Conservation (phyloP, 2,888 invertebrate species). For the Halictus quadricinctus region DNA sequence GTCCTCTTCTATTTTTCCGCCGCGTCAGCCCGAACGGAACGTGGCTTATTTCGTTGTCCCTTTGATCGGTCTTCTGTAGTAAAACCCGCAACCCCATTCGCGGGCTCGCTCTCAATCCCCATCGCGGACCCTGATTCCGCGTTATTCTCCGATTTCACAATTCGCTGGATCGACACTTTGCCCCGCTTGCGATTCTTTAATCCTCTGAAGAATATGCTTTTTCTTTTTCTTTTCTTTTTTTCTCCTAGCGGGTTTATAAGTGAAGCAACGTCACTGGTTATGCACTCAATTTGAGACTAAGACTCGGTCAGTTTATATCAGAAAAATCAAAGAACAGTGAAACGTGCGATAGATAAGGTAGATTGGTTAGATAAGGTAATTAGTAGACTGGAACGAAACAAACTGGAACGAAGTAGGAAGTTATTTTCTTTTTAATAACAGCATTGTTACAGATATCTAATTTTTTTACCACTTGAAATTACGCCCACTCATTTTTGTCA, state of each 20-base stretch:
- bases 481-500: too few relatives aligned
- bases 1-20: slow-evolving; percentile 24
- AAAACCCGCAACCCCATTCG: slow-evolving; percentile 41
- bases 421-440: too few relatives aligned
- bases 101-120: slow-evolving; percentile 34
- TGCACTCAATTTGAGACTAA: too few relatives aligned
- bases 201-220: slow-evolving; percentile 36
- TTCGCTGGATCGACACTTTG: not conserved
- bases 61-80: slow-evolving; percentile 50
- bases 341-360: too few relatives aligned
- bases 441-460: too few relatives aligned
- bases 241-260: too few relatives aligned
- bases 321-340: too few relatives aligned
- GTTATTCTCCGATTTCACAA: slow-evolving; percentile 30
- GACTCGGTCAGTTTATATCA: too few relatives aligned
- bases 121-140: slow-evolving; percentile 31
- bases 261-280: not conserved
- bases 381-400: too few relatives aligned
- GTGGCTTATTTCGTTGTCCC: slow-evolving; percentile 24
- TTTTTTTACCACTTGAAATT: too few relatives aligned
- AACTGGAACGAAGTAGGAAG: too few relatives aligned
- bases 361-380: too few relatives aligned
- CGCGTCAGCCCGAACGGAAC: slow-evolving; percentile 12
- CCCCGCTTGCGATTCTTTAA: slow-evolving; percentile 25
- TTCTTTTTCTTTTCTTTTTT: not conserved